Conservation (phyloP, 2,113 vertebrate genomes). For the Chelonoidis abingdonii region DNA sequence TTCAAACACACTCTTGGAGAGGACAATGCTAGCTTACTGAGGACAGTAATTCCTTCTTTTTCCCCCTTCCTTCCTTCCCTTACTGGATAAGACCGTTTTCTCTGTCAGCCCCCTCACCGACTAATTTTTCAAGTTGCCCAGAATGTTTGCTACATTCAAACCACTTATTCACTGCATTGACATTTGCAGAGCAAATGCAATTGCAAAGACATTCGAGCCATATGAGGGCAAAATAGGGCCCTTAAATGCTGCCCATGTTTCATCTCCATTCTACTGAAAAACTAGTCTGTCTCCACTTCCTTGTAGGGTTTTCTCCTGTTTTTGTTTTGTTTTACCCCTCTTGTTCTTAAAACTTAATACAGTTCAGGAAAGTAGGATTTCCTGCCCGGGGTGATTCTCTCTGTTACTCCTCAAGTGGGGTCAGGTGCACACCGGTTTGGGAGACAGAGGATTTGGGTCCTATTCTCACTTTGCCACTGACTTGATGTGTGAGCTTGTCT, state of each 20-base stretch:
- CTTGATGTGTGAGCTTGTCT: background rate
- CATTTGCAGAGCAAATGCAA: background rate
- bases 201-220: background rate
- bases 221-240: background rate
- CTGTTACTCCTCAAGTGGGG: background rate
- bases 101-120: background rate
- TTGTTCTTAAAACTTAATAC: conserved; percentile 23
- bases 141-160: background rate
- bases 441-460: background rate
- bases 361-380: conserved; percentile 46
- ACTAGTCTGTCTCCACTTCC: background rate
- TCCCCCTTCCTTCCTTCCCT: background rate
- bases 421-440: conserved; percentile 35
- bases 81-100: background rate
- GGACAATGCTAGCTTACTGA: background rate
- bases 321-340: background rate
- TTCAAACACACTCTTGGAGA: background rate
- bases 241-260: rapidly evolving
- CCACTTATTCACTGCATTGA: background rate
- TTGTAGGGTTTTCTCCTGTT: background rate
- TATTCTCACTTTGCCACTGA: background rate
- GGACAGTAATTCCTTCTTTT: background rate
- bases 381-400: conserved; percentile 14
- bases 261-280: background rate
- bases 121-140: background rate